Evolutionary conservation across 2,113 vertebrate species (phyloP), one percentile per base, ranked within the genome.

Genomic region (Onychostruthus taczanowskii): DNA sequence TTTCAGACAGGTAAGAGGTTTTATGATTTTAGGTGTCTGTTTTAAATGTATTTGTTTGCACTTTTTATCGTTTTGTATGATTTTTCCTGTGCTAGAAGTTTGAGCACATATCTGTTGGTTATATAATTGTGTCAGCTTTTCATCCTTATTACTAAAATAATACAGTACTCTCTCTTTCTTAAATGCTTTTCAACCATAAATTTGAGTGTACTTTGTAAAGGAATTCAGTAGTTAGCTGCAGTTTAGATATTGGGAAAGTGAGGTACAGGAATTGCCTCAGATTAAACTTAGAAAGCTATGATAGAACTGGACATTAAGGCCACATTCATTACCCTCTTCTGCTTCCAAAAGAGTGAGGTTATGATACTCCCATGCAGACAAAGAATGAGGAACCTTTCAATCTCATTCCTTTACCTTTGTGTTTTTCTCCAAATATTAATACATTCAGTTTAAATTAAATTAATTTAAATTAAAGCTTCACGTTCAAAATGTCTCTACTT

Each of bases 51-150:
- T 62, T 17, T 26, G 11, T 81, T 81, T 72, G 6, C 10, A 20
- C 14, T 72, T 78, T 87, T 41, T 72, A 15, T 69, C 0, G 0
- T 19, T 80, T 24, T 28, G 28, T 11, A 13, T 0, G 5, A 13
- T 52, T 63, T 49, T 73, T 82, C 17, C 13, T 5, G 8, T 43
- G 24, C 19, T 41, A n/a, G n/a, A 63, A n/a, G 20, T 78, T 20
- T 70, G 30, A 86, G 61, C 4, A 33, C 1, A 1, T 70, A 39
- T 62, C 28, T 81, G 8, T 63, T 59, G 15, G 28, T 69, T 49
- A 14, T 50, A 56, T 62, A 9, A 47, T 63, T 47, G 8, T 47
- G 28, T 41, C 56, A 66, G 9, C 55, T 28, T 70, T 64, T 91
- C 37, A 67, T 28, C 22, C 24, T 53, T 61, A 92, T 46, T 66